These are phyloP conservation scores for Aporrectodea caliginosa DNA, from an alignment of 1,140 invertebrate species.

Conservation along the genomic window DNA sequence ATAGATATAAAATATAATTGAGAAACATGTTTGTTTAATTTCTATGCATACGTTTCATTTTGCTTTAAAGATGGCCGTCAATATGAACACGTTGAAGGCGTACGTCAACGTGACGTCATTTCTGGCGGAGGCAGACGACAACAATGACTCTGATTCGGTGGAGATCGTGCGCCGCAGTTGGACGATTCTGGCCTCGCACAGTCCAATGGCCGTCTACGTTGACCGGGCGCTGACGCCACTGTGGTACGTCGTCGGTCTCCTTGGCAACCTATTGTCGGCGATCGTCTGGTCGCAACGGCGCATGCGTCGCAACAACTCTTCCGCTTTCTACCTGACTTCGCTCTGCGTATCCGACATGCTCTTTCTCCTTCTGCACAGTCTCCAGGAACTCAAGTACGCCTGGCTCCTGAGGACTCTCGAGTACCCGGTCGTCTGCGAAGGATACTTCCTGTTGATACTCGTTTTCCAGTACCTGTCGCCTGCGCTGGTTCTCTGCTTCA, in stretches of 20 bases:
- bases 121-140: too few relatives aligned
- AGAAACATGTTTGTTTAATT: too few relatives aligned
- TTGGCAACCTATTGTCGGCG: constrained; percentile 50
- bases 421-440: constrained; percentile 43
- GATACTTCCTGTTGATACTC: constrained; percentile 39
- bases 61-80: too few relatives aligned
- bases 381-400: constrained; percentile 45
- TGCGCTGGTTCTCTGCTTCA: constrained; percentile 67
- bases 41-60: too few relatives aligned
- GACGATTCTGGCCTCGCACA: constrained; percentile 4
- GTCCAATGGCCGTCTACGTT: constrained; percentile 17
- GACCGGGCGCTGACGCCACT: constrained; percentile 28
- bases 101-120: too few relatives aligned
- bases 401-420: constrained; percentile 43
- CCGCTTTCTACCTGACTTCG: constrained; percentile 52
- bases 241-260: constrained; percentile 46
- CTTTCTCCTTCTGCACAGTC: constrained; percentile 45
- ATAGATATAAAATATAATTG: too few relatives aligned
- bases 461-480: constrained; percentile 51
- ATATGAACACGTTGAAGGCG: too few relatives aligned
- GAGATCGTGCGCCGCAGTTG: too few relatives aligned
- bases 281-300: constrained; percentile 49
- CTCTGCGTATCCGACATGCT: constrained; percentile 49
- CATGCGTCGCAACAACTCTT: constrained; percentile 48
- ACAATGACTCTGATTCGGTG: too few relatives aligned